Evolutionary conservation across 2,113 vertebrate species (phyloP).

Genomic region (Stictonetta naevosa): DNA sequence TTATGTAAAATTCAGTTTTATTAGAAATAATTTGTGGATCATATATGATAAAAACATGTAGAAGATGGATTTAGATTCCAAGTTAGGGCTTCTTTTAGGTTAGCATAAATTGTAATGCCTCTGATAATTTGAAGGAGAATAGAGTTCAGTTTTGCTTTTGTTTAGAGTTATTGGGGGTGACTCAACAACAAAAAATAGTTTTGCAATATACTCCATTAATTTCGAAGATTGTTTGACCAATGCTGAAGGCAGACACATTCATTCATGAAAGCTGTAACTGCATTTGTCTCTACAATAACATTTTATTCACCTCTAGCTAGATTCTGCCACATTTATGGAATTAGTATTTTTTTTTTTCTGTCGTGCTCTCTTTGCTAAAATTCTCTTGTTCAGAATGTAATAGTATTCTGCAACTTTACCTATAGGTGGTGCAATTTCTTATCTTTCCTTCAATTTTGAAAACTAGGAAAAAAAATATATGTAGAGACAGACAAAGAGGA

Average conservation of each 20-base stretch:
- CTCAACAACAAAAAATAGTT: background rate
- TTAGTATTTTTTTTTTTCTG: background rate
- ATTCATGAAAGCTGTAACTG: conserved; percentile 31
- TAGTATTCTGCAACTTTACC: conserved; percentile 40
- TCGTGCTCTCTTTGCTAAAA: background rate
- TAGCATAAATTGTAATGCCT: background rate
- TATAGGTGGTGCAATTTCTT: conserved; percentile 72
- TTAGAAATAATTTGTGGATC: background rate
- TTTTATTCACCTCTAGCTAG: background rate
- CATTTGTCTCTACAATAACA: conserved; percentile 58
- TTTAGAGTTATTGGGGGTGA: background rate
- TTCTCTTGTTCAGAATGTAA: background rate
- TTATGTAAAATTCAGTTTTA: background rate
- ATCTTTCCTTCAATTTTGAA: conserved; percentile 46
- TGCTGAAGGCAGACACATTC: conserved; percentile 43
- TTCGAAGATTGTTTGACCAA: conserved; percentile 43
- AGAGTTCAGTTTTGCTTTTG: background rate
- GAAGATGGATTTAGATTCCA: background rate
- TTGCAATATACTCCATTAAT: background rate
- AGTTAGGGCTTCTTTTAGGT: background rate
- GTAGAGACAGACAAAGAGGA: conserved; percentile 52
- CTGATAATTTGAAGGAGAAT: background rate
- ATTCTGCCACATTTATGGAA: background rate
- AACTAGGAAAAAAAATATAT: background rate
- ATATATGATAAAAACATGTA: background rate